A percentile compares a stretch with the other conserved stretches of the same genome.
Conservation (phyloP, 2,797 vertebrate genomes). For the Micromesistius poutassou region DNA sequence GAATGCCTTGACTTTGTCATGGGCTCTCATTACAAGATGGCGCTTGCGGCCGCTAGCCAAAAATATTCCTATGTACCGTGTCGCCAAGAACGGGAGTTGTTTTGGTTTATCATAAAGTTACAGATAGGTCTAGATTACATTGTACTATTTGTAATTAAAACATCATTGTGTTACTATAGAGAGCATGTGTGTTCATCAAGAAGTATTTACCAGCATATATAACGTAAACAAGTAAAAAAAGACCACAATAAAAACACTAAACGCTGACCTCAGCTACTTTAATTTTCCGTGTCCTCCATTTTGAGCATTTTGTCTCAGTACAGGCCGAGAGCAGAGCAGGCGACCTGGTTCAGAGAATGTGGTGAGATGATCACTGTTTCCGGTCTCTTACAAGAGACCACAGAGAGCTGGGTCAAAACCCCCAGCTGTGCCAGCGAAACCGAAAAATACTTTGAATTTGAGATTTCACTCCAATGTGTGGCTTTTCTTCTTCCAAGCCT, state of each 20-base stretch:
- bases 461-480: background rate
- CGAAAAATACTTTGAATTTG: slow-evolving; percentile 17
- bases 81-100: background rate
- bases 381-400: slow-evolving; percentile 34
- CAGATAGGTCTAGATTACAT: background rate
- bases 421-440: slow-evolving; percentile 60
- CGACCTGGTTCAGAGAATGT: slow-evolving; percentile 23
- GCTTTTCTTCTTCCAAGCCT: background rate
- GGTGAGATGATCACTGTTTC: slow-evolving; percentile 36
- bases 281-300: slow-evolving; percentile 1
- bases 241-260: background rate
- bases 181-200: too few relatives aligned
- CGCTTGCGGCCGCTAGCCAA: background rate
- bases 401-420: slow-evolving; percentile 24
- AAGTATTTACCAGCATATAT: background rate
- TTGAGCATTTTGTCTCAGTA: background rate
- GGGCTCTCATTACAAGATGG: background rate
- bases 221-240: too few relatives aligned
- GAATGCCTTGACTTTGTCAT: background rate
- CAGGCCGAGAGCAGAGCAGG: too few relatives aligned
- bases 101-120: background rate
- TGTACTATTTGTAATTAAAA: too few relatives aligned
- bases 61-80: background rate
- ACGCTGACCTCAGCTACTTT: too few relatives aligned
- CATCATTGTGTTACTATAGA: too few relatives aligned